A percentile compares a stretch with the other conserved stretches of the same genome.
phyloP scores from a whole-genome alignment of 2,113 vertebrate genomes.

The Brienomyrus longianalis region DNA sequence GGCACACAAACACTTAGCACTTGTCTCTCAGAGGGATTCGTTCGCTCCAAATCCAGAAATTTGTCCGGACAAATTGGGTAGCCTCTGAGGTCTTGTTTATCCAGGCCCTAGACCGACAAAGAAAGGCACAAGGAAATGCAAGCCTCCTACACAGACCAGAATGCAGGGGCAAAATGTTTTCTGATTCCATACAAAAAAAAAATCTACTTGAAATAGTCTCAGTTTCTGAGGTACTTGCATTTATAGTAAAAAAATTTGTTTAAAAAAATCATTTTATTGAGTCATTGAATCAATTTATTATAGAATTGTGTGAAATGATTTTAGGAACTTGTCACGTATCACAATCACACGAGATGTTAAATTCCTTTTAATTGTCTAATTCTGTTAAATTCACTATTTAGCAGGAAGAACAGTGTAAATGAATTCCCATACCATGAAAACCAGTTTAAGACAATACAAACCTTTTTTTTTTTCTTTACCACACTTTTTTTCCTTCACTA shows the following conservation, averaged over 20 bases:
- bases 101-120: conserved; percentile 32
- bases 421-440: neutral
- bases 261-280: neutral
- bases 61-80: conserved; percentile 66
- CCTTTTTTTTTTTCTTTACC: neutral
- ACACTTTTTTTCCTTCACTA: neutral
- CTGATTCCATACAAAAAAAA: neutral
- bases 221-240: neutral
- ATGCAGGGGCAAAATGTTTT: neutral
- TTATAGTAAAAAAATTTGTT: neutral
- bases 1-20: conserved; percentile 59
- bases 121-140: neutral
- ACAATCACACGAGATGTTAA: neutral
- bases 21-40: conserved; percentile 41
- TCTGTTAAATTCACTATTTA: neutral
- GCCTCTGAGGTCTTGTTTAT: conserved; percentile 58
- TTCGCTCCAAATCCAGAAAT: conserved; percentile 60
- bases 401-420: neutral
- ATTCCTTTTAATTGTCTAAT: neutral
- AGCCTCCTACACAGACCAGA: conserved; percentile 22
- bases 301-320: neutral
- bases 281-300: neutral
- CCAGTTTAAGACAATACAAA: neutral
- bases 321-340: neutral
- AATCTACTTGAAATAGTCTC: neutral